These are phyloP conservation scores for Synanthedon myopaeformis DNA, from an alignment of 2,888 invertebrate genomes.

Conservation along the genomic window DNA sequence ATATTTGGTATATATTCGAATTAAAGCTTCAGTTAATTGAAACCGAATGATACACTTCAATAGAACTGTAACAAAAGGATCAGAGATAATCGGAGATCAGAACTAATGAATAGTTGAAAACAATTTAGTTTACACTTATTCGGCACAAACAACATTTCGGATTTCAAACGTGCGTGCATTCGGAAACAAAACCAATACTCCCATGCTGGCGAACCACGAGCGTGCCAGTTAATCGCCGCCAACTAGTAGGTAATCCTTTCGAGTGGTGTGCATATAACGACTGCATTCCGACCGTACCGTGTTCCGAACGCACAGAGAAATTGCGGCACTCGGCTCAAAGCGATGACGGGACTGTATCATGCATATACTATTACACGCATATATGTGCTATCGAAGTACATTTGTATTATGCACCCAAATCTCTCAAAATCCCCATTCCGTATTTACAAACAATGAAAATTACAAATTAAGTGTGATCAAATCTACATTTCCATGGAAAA, in stretches of 20 bases:
- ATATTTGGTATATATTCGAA: too few species aligned
- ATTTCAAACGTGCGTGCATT: conserved; percentile 38
- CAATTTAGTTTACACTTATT: background rate
- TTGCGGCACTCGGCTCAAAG: conserved; percentile 55
- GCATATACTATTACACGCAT: conserved; percentile 12
- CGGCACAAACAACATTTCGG: conserved; percentile 13
- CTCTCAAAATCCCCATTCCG: too few species aligned
- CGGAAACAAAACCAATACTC: conserved; percentile 41
- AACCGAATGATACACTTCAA: too few species aligned
- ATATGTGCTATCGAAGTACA: conserved; percentile 8
- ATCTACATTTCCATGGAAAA: too few species aligned
- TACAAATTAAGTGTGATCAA: too few species aligned
- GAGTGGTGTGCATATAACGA: conserved; percentile 60
- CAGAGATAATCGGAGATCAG: too few species aligned
- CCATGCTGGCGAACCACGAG: conserved; percentile 41
- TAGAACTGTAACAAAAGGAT: too few species aligned
- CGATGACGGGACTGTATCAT: conserved; percentile 51
- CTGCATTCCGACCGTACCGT: conserved; percentile 36
- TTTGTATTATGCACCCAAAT: background rate
- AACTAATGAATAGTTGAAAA: too few species aligned
- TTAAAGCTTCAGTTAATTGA: too few species aligned
- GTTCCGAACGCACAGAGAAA: conserved; percentile 34
- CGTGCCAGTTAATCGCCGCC: conserved; percentile 50
- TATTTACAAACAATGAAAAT: too few species aligned
- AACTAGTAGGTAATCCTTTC: conserved; percentile 62